Evolutionary conservation across 1,140 invertebrate species (phyloP).

Genomic region (Eciton burchellii): DNA sequence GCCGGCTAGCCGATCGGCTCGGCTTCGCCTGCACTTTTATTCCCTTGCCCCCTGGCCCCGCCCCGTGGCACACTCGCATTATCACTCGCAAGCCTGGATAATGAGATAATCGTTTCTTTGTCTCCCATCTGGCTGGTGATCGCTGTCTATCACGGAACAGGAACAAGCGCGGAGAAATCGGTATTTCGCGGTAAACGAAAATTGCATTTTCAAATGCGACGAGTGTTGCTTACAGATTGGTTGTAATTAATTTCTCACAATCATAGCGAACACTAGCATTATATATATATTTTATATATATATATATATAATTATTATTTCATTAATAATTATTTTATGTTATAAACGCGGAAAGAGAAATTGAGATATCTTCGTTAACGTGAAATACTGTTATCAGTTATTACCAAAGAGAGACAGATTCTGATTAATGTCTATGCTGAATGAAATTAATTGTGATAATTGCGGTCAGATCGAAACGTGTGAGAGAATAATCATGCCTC

Average conservation of each 20-base stretch:
- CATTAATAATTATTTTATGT: conserved; percentile 11
- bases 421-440: background rate
- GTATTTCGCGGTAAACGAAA: background rate
- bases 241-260: background rate
- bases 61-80: conserved; percentile 27
- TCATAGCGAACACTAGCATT: background rate
- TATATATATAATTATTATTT: too few relatives aligned
- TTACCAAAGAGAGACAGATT: background rate
- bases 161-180: background rate
- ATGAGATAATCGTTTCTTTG: conserved; percentile 71
- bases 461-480: background rate
- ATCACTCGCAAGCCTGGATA: conserved; percentile 62
- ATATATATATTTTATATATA: too few relatives aligned
- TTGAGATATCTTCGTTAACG: background rate
- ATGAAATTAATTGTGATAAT: conserved; percentile 15
- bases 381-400: background rate
- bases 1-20: conserved; percentile 36
- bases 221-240: background rate
- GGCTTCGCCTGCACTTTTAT: conserved; percentile 62
- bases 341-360: background rate
- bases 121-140: conserved; percentile 13
- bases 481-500: conserved; percentile 5
- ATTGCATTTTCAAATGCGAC: background rate
- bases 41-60: conserved; percentile 38
- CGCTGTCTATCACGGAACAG: background rate